A percentile compares a stretch with the other conserved stretches of the same genome.
Evolutionary conservation across 2,797 vertebrate genomes (phyloP).

Genomic region (Myiotriccus ornatus): DNA sequence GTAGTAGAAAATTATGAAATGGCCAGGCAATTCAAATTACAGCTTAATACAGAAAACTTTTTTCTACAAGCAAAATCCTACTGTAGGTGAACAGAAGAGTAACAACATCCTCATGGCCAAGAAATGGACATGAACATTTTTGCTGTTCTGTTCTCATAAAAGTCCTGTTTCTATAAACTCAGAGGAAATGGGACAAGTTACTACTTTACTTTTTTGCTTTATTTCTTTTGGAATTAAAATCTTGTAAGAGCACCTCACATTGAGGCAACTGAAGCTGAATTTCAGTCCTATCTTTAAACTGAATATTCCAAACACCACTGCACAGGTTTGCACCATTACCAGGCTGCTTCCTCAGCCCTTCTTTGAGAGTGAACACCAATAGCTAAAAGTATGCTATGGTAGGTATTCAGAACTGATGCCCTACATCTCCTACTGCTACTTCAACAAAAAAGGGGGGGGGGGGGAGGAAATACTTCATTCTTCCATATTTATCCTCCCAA

Average conservation of each 20-base stretch:
- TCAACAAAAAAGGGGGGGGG: accelerated
- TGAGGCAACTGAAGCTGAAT: neutral
- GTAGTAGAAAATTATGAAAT: neutral
- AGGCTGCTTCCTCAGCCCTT: neutral
- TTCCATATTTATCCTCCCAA: neutral
- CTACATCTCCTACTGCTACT: neutral
- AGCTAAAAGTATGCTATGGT: neutral
- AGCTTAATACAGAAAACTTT: neutral
- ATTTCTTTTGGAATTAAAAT: neutral
- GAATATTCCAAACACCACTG: neutral
- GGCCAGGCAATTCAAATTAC: neutral
- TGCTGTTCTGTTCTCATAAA: neutral
- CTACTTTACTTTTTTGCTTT: neutral
- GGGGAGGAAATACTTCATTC: neutral
- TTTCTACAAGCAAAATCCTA: neutral
- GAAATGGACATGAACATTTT: neutral
- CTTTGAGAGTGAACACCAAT: neutral
- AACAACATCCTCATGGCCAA: neutral
- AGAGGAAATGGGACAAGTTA: neutral
- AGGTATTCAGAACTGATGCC: neutral
- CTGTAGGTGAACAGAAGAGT: neutral
- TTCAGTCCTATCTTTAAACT: neutral
- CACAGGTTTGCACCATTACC: neutral
- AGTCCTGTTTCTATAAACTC: neutral
- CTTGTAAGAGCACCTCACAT: neutral